Conservation (phyloP, 2,888 invertebrate genomes). For the Prenolepis imparis region DNA sequence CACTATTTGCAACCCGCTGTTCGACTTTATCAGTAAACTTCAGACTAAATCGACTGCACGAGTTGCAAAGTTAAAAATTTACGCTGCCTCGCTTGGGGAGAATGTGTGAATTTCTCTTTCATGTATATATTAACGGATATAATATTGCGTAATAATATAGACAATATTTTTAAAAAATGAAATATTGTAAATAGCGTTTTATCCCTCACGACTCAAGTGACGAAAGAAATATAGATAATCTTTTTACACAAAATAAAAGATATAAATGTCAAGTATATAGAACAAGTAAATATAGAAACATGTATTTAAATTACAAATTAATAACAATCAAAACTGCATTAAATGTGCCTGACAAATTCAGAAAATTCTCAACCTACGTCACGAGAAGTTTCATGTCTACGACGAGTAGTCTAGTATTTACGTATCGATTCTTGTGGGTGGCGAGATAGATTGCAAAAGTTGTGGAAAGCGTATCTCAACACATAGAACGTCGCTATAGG, state of each 20-base stretch:
- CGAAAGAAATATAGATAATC: neutral
- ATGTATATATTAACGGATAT: conserved; percentile 31
- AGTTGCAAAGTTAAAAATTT: conserved; percentile 50
- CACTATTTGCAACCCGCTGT: conserved; percentile 45
- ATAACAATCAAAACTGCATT: conserved; percentile 5
- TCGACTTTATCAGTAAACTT: conserved; percentile 57
- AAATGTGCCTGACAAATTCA: neutral
- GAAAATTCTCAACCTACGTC: conserved; percentile 66
- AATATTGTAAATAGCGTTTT: neutral
- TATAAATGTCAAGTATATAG: neutral
- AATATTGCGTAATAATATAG: neutral
- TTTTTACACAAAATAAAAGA: neutral
- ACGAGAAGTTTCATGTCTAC: conserved; percentile 69
- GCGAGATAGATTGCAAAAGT: conserved; percentile 77
- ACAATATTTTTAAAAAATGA: neutral
- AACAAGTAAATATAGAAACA: neutral
- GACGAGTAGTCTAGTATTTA: conserved; percentile 75
- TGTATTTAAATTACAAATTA: neutral
- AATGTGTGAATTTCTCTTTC: conserved; percentile 23
- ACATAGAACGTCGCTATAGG: conserved; percentile 72
- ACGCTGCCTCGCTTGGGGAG: neutral
- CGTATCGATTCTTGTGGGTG: conserved; percentile 72
- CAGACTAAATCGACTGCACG: conserved; percentile 36
- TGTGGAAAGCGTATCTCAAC: conserved; percentile 75
- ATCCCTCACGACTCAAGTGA: neutral